Base-by-base conservation (phyloP, 2,113 vertebrate species). In the Aegotheles bennettii region DNA sequence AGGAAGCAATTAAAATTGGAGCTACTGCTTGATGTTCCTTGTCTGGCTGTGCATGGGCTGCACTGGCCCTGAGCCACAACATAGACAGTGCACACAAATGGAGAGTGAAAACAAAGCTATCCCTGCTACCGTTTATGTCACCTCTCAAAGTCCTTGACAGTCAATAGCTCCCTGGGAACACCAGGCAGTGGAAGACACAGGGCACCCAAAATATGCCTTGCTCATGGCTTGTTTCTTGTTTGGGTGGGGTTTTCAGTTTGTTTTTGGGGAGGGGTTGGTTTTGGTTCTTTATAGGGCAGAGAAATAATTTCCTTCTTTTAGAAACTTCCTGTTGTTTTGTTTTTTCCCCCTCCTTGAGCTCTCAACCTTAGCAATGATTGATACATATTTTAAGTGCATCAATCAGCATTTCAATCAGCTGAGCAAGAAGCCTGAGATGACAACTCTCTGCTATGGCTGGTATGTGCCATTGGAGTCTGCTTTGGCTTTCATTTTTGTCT, bases 81-180 rank as follows among this genome's bases (percentile, higher is more conserved):
- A 0, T 13, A 56, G 40, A 7, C 42, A 57, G 29, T 33, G 35
- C 76, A n/a, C 26, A 17, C 0, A 0, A 79, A 42, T 9, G 18
- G 43, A 75, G 7, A 54, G n/a, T 7, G 14, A 59, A 69, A 69
- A 59, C 12, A 2, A 38, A 76, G 36, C 13, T 81, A 10, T 25
- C 11, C 5, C 29, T 56, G 16, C 35, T 71, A 40, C 63, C 0
- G 1, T 43, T 70, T 14, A n/a, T 33, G 35, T 56, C 50, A 33
- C 29, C 10, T 76, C 26, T 45, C 40, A n/a, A 67, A 54, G 64
- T 45, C 29, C 45, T 33, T n/a, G 47, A 29, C 9, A 10, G 33
- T 50, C 51, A 61, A 14, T 47, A 24, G 9, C 26, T 57, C 25
- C 33, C n/a, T 68, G 31, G 54, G 45, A 68, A 19, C 16, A 13